These are phyloP conservation scores for Pteromalus puparum DNA, from an alignment of 1,140 invertebrate genomes.

Conservation along the genomic window DNA sequence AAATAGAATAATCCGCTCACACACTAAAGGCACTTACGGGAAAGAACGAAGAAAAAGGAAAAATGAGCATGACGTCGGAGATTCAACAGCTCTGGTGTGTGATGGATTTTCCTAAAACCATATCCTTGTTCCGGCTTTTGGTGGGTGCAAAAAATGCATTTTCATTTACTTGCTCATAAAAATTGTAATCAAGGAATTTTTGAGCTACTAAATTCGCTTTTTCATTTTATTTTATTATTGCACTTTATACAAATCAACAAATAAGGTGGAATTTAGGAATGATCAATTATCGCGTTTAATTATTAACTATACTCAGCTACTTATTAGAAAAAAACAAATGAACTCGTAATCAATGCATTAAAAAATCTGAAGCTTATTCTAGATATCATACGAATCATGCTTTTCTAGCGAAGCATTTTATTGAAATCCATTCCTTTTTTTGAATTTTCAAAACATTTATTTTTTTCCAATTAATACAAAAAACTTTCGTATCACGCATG, in stretches of 20 bases:
- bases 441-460: background rate
- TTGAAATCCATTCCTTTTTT: no score
- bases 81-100: slow-evolving; percentile 11
- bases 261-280: no score
- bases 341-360: no score
- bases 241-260: no score
- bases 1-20: slow-evolving; percentile 34
- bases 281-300: no score
- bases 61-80: slow-evolving; percentile 21
- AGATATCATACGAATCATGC: no score
- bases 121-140: slow-evolving; percentile 62
- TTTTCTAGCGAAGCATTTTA: no score
- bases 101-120: slow-evolving; percentile 70
- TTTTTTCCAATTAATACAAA: background rate
- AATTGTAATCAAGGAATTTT: background rate
- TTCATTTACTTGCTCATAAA: background rate
- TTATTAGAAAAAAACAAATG: no score
- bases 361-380: no score
- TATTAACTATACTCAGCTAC: no score
- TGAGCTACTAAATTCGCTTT: background rate
- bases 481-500: background rate
- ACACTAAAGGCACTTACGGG: background rate
- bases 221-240: background rate
- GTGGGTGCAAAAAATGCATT: slow-evolving; percentile 1
- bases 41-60: background rate